Percentiles rank a stretch among this genome's conserved stretches.
phyloP scores from a whole-genome alignment of 2,113 vertebrate species.

The Chionodraco myersi region DNA sequence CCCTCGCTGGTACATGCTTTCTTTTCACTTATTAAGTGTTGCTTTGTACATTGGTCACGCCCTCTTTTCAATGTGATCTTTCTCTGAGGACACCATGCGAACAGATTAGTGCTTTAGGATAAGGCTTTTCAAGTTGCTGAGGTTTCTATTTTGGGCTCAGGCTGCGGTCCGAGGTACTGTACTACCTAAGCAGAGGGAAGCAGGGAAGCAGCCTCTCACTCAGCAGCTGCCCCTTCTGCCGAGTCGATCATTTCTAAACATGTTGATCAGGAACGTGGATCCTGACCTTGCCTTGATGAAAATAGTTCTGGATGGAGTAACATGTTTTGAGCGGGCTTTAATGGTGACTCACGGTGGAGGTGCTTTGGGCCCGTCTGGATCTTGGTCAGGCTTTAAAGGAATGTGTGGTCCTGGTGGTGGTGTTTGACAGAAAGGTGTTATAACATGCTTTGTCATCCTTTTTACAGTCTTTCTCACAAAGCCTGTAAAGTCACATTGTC shows the following conservation, averaged over 20 bases:
- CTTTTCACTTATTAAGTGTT: slow-evolving; percentile 34
- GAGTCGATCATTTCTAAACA: neutral
- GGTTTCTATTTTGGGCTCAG: slow-evolving; percentile 62
- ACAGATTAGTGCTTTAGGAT: slow-evolving; percentile 64
- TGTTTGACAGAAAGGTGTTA: slow-evolving; percentile 8
- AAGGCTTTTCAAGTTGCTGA: slow-evolving; percentile 55
- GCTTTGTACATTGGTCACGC: slow-evolving; percentile 31
- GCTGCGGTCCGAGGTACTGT: slow-evolving; percentile 51
- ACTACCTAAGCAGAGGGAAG: slow-evolving; percentile 42
- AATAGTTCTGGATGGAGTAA: neutral
- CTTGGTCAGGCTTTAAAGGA: slow-evolving; percentile 4
- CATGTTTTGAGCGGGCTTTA: neutral
- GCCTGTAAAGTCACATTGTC: neutral
- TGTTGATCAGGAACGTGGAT: neutral
- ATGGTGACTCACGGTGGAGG: slow-evolving; percentile 2
- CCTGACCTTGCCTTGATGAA: neutral
- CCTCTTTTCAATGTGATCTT: slow-evolving; percentile 32
- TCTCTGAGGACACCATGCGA: slow-evolving; percentile 42
- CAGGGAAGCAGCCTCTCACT: slow-evolving; percentile 14
- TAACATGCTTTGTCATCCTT: neutral
- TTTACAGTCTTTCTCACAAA: neutral
- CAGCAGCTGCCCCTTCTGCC: neutral
- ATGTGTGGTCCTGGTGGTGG: slow-evolving; percentile 8
- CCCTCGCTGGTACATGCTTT: neutral
- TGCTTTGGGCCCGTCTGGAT: slow-evolving; percentile 8